phyloP scores from a whole-genome alignment of 2,113 vertebrate genomes.

The Corapipo altera region DNA sequence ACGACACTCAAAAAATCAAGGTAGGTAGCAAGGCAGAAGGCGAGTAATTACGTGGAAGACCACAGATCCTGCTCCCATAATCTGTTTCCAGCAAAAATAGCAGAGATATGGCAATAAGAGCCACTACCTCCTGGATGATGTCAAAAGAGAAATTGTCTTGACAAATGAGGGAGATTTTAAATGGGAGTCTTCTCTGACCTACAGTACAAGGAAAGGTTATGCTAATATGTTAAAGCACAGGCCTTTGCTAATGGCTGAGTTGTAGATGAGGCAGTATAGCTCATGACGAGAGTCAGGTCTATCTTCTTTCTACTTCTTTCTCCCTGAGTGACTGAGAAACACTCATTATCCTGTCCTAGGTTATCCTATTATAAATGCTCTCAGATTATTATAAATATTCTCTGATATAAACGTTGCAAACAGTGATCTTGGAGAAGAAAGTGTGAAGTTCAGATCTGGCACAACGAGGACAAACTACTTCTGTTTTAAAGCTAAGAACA shows the following conservation, averaged over 20 bases:
- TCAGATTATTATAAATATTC: slow-evolving; percentile 50
- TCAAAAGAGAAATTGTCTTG: slow-evolving; percentile 61
- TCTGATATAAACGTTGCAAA: neutral
- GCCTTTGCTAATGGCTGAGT: slow-evolving; percentile 42
- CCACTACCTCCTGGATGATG: slow-evolving; percentile 11
- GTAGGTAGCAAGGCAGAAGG: neutral
- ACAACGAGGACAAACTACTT: neutral
- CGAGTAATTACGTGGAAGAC: neutral
- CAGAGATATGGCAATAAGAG: neutral
- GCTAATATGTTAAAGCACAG: slow-evolving; percentile 48
- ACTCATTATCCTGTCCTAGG: slow-evolving; percentile 48
- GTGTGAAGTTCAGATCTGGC: neutral
- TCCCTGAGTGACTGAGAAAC: slow-evolving; percentile 40
- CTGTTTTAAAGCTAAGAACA: neutral
- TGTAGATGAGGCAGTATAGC: neutral
- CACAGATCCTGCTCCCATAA: neutral
- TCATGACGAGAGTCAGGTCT: neutral
- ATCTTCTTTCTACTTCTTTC: slow-evolving; percentile 29
- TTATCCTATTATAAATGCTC: slow-evolving; percentile 28
- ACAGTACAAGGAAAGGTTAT: slow-evolving; percentile 48
- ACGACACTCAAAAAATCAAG: neutral
- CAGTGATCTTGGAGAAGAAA: slow-evolving; percentile 19
- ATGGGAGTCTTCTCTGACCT: slow-evolving; percentile 58
- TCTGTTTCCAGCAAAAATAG: slow-evolving; percentile 27
- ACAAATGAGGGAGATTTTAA: slow-evolving; percentile 61